A percentile compares a stretch with the other conserved stretches of the same genome.
Evolutionary conservation across 2,797 vertebrate genomes (phyloP).

Genomic region (Lerista edwardsae): DNA sequence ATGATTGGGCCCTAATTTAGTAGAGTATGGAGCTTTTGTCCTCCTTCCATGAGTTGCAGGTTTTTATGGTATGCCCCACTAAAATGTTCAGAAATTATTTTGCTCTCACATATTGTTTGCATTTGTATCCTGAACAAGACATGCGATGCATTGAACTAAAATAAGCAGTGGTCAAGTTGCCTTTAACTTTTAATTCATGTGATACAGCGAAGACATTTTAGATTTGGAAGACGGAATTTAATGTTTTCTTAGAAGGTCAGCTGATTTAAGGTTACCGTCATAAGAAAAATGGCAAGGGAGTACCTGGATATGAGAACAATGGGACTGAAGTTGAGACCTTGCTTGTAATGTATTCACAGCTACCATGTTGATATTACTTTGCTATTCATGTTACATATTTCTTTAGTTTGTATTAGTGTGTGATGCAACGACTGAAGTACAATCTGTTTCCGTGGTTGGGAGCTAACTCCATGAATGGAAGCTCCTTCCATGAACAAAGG

Average conservation of each 20-base stretch:
- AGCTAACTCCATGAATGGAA: too few species aligned
- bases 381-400: too few species aligned
- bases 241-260: not conserved
- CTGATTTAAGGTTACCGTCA: not conserved
- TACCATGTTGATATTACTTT: too few species aligned
- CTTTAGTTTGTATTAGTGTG: not conserved
- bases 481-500: too few species aligned
- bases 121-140: conserved; percentile 19
- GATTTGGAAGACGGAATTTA: not conserved
- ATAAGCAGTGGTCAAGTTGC: not conserved
- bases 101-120: conserved; percentile 8
- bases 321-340: too few species aligned
- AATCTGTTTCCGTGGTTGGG: not conserved
- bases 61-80: not conserved
- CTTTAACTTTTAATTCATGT: not conserved
- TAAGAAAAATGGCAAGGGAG: not conserved
- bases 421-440: not conserved
- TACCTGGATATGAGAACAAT: not conserved
- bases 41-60: conserved; percentile 5
- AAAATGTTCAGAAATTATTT: conserved; percentile 22
- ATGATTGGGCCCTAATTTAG: too few species aligned
- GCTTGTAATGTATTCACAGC: too few species aligned
- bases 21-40: conserved; percentile 16
- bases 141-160: not conserved
- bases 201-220: not conserved